Base-by-base conservation (phyloP, 2,888 invertebrate species). In the Caradrina kadenii region DNA sequence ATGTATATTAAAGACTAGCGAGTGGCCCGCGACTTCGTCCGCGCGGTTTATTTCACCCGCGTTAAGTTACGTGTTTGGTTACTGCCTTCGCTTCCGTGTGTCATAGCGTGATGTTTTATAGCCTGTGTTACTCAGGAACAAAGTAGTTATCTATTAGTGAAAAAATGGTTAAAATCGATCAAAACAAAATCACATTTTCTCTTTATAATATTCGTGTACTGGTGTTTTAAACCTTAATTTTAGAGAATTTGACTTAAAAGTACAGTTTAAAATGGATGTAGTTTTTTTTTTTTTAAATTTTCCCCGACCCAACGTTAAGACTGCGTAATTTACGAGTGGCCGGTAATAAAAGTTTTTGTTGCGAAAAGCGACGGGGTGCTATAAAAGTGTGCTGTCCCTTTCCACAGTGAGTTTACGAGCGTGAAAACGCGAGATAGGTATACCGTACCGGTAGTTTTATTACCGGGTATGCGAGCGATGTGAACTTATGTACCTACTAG, bases 301-400 rank as follows among this genome's bases (percentile, higher is more conserved):
- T 87, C 87, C 88, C 86, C 82, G 76, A 79, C 79, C 60, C 63
- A 52, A 86, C 88, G 86, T 86, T 88, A 92, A 92, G 91, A 91
- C 91, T 91, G 89, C 92, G 92, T 93, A 93, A 93, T 95, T 94
- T 95, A 95, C 94, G 94, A 94, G 92, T 91, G 87, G 92, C 91
- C 88, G 86, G 93, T 91, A 92, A 92, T 94, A 94, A 95, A 95
- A 94, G 89, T 94, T 94, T 95, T 95, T 95, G 94, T 94, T 91
- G 92, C 91, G 92, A 92, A 93, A 93, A 93, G 90, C 93, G 92
- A 87, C 91, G 87, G 84, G 84, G 86, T 77, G 89, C 90, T 88
- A 92, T 94, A 94, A 95, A 95, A 90, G 83, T 85, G 79, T 73
- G 85, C 89, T 87, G 85, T 94, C 94, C 89, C 92, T 90, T 89